Conservation (phyloP, 2,113 vertebrate species). For the Neoarius graeffei region DNA sequence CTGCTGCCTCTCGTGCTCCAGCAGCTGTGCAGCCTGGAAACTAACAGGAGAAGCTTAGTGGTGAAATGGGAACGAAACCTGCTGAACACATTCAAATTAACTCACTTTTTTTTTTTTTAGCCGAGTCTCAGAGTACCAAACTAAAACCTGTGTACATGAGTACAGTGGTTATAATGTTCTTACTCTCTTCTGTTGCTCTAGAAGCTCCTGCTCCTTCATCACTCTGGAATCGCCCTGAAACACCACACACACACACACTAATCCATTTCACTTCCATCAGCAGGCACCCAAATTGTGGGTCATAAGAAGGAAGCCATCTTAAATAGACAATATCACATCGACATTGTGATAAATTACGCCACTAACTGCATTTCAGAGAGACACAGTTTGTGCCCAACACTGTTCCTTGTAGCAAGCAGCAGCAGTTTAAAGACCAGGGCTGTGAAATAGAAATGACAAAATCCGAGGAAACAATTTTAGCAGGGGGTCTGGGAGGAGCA, state of each 20-base stretch:
- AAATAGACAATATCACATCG: neutral
- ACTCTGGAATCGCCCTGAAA: slow-evolving; percentile 66
- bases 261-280: neutral
- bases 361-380: neutral
- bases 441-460: too few relatives aligned
- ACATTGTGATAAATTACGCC: neutral
- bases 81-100: neutral
- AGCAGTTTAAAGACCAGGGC: neutral
- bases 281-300: neutral
- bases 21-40: slow-evolving; percentile 77
- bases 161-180: slow-evolving; percentile 34
- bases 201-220: slow-evolving; percentile 75
- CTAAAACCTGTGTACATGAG: neutral
- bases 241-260: neutral
- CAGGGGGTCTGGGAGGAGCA: too few relatives aligned
- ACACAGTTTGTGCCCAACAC: neutral
- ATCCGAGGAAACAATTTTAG: too few relatives aligned
- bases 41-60: neutral
- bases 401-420: neutral
- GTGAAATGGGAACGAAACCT: neutral
- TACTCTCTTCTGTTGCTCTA: slow-evolving; percentile 80
- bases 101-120: neutral
- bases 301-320: neutral
- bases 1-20: slow-evolving; percentile 85
- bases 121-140: neutral